A percentile compares a stretch with the other conserved stretches of the same genome.
phyloP scores from a whole-genome alignment of 2,888 invertebrate species.

The Cataglyphis cursor region DNA sequence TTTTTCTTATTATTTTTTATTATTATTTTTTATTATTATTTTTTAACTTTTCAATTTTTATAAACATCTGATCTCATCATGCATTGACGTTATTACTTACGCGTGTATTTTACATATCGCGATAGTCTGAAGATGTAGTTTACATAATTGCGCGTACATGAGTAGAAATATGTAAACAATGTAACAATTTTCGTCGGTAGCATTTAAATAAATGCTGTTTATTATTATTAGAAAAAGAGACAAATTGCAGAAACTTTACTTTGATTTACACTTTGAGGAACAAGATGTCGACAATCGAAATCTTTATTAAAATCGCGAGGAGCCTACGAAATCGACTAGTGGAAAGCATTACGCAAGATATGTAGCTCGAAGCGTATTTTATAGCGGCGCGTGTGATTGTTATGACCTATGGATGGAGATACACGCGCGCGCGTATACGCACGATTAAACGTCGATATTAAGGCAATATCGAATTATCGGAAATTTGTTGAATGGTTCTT shows the following conservation, averaged over 20 bases:
- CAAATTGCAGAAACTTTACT: background rate
- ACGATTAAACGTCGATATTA: slow-evolving; percentile 12
- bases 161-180: slow-evolving; percentile 59
- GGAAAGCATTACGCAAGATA: background rate
- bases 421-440: background rate
- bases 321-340: background rate
- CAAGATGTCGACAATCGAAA: background rate
- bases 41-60: slow-evolving; percentile 57
- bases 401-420: background rate
- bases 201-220: background rate
- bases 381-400: slow-evolving; percentile 10
- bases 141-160: slow-evolving; percentile 70
- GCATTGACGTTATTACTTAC: slow-evolving; percentile 56
- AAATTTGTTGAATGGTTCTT: slow-evolving; percentile 34
- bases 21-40: too few relatives aligned
- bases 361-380: slow-evolving; percentile 6
- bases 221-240: background rate
- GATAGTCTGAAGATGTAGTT: slow-evolving; percentile 61
- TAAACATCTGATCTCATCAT: slow-evolving; percentile 41
- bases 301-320: slow-evolving; percentile 19
- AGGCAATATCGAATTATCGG: slow-evolving; percentile 35
- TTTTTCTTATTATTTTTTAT: too few relatives aligned
- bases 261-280: background rate
- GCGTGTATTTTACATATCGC: slow-evolving; percentile 56
- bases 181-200: slow-evolving; percentile 47